A percentile compares a stretch with the other conserved stretches of the same genome.
Conservation (phyloP, 2,888 invertebrate species). For the Capitulum mitella region DNA sequence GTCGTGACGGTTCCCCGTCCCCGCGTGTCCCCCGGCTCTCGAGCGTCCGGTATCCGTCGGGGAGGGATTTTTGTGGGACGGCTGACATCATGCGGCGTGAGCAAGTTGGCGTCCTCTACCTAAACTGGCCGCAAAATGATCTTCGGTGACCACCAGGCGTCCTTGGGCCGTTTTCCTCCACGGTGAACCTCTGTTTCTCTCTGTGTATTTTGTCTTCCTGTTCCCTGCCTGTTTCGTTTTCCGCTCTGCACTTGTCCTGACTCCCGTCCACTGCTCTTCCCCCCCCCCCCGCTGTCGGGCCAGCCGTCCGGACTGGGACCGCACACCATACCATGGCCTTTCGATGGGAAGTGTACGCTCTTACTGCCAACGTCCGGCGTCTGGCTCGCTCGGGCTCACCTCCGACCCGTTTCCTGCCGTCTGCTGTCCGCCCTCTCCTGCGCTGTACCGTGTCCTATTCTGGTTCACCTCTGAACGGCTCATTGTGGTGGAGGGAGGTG, state of each 20-base stretch:
- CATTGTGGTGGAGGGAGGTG: no score
- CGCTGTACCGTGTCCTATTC: not conserved
- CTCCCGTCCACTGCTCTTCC: not conserved
- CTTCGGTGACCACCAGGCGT: no score
- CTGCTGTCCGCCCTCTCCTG: not conserved
- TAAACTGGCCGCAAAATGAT: no score
- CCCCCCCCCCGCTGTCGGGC: not conserved
- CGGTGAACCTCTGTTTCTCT: no score
- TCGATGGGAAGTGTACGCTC: constrained; percentile 12
- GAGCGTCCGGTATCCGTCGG: no score
- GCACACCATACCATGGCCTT: constrained; percentile 11
- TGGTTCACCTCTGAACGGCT: no score
- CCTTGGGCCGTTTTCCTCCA: no score
- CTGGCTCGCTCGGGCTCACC: not conserved
- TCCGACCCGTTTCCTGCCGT: not conserved
- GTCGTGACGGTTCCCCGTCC: no score
- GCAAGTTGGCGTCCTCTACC: no score
- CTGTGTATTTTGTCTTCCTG: not conserved
- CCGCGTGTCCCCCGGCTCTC: no score
- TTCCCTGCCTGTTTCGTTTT: not conserved
- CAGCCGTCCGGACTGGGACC: constrained; percentile 11
- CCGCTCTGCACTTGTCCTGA: not conserved
- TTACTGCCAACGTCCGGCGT: constrained; percentile 14
- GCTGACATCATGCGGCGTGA: no score
- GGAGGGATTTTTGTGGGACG: no score